Evolutionary conservation across 2,797 vertebrate genomes (phyloP).

Genomic region (Uromys caudimaculatus): DNA sequence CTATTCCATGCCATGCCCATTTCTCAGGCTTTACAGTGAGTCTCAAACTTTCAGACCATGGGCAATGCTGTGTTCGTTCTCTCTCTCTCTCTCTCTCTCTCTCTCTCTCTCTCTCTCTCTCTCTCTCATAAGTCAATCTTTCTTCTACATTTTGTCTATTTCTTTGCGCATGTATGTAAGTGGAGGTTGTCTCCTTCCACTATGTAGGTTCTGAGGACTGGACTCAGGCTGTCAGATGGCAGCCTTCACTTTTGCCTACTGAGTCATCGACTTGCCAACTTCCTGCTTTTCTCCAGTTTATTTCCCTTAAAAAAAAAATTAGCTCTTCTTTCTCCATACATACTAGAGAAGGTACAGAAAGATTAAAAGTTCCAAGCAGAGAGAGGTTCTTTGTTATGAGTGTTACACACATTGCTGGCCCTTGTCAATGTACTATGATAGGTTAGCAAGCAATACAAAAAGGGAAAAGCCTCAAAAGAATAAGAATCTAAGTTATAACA

Average conservation of each 20-base stretch:
- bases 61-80: background rate
- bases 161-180: background rate
- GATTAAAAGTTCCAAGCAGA: background rate
- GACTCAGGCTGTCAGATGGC: background rate
- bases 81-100: background rate
- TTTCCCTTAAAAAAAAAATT: background rate
- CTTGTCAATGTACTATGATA: background rate
- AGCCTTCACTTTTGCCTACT: background rate
- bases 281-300: conserved; percentile 39
- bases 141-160: background rate
- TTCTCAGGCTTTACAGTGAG: background rate
- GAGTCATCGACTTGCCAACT: background rate
- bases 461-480: background rate
- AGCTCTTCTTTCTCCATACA: background rate
- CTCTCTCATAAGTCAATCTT: background rate
- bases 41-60: background rate
- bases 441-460: background rate
- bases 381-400: background rate
- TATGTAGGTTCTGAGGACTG: background rate
- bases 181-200: background rate
- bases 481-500: background rate
- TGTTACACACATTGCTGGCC: background rate
- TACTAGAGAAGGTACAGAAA: background rate
- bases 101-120: background rate
- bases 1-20: background rate